These are phyloP conservation scores for Drosophila greeni DNA, from an alignment of 2,888 invertebrate genomes.

Conservation along the genomic window DNA sequence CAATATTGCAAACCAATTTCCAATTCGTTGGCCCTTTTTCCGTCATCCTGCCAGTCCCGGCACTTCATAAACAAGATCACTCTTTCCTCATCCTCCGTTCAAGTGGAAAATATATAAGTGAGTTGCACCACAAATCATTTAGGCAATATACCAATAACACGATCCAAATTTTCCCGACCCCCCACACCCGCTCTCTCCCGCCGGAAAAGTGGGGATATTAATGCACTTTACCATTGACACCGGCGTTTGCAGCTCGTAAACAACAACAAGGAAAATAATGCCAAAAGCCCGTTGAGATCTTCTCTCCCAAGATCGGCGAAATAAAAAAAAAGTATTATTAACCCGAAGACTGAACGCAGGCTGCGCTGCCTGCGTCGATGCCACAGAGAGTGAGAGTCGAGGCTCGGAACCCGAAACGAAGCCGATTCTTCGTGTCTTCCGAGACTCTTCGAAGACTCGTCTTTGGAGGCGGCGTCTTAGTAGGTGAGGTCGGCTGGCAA, in stretches of 20 bases:
- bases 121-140: slow-evolving; percentile 32
- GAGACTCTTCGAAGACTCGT: slow-evolving; percentile 24
- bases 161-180: slow-evolving; percentile 16
- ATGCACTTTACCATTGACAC: slow-evolving; percentile 52
- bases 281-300: slow-evolving; percentile 29
- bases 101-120: slow-evolving; percentile 9
- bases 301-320: slow-evolving; percentile 23
- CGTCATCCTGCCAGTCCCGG: slow-evolving; percentile 12
- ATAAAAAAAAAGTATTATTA: background rate
- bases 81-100: slow-evolving; percentile 5
- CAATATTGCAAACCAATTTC: slow-evolving; percentile 31
- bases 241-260: slow-evolving; percentile 49
- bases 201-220: slow-evolving; percentile 33
- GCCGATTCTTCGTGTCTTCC: slow-evolving; percentile 21
- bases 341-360: slow-evolving; percentile 32
- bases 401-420: slow-evolving; percentile 26
- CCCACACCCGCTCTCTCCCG: background rate
- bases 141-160: slow-evolving; percentile 24
- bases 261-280: slow-evolving; percentile 31
- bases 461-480: slow-evolving; percentile 40
- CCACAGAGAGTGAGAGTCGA: slow-evolving; percentile 54
- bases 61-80: slow-evolving; percentile 37
- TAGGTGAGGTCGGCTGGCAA: slow-evolving; percentile 63
- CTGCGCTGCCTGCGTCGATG: slow-evolving; percentile 12
- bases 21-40: slow-evolving; percentile 14